These are phyloP conservation scores for Atrichornis clamosus DNA, from an alignment of 2,113 vertebrate genomes.

Conservation along the genomic window DNA sequence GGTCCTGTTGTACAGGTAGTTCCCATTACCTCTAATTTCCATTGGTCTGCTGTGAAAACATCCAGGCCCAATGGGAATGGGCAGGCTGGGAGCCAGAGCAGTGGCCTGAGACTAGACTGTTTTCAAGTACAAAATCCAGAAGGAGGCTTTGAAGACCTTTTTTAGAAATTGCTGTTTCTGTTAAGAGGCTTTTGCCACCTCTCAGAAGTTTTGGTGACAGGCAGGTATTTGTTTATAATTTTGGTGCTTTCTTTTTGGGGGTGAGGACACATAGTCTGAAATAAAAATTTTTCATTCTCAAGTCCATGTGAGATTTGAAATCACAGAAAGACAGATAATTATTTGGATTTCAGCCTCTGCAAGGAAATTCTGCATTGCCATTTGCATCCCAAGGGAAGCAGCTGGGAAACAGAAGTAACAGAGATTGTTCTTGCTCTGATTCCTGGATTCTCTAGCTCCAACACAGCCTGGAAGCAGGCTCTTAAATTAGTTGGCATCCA, in stretches of 20 bases:
- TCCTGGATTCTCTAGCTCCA: background rate
- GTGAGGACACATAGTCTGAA: background rate
- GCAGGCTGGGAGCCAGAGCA: background rate
- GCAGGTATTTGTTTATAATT: background rate
- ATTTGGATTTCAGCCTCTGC: background rate
- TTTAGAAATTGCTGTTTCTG: background rate
- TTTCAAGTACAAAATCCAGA: background rate
- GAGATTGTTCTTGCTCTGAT: background rate
- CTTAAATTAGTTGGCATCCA: background rate
- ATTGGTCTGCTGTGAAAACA: background rate
- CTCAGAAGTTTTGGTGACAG: background rate
- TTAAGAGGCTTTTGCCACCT: background rate
- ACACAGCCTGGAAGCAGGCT: background rate
- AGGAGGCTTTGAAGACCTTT: background rate
- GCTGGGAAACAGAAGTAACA: background rate
- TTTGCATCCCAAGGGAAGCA: background rate
- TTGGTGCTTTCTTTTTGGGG: background rate
- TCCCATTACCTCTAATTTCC: background rate
- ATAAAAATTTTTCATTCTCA: background rate
- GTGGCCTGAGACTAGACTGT: background rate
- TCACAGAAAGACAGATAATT: background rate
- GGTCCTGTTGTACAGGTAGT: background rate
- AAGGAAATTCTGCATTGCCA: background rate
- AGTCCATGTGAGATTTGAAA: background rate
- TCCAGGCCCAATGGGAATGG: background rate